Evolutionary conservation across 1,140 invertebrate species (phyloP), one percentile per base, ranked within the genome.

Genomic region (Agrilus planipennis): DNA sequence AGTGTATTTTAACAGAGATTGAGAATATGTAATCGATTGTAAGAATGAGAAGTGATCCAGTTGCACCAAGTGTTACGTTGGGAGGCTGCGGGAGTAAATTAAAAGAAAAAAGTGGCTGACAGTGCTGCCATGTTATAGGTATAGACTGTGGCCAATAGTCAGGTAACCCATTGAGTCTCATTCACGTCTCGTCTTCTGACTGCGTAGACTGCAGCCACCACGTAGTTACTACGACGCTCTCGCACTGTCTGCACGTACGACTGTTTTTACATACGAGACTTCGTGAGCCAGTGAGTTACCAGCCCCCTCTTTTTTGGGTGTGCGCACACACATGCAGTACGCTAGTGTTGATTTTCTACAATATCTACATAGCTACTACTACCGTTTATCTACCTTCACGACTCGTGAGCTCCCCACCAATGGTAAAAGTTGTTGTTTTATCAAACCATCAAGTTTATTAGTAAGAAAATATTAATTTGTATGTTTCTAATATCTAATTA

Each of bases 51-150:
- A n/a, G n/a, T n/a, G n/a, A n/a, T 12, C 30, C 30, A 36, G 34
- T 36, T 36, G 34, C 34, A 36, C 20, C n/a, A n/a, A n/a, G n/a
- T n/a, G n/a, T n/a, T n/a, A n/a, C n/a, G n/a, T n/a, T n/a, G n/a
- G n/a, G n/a, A n/a, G n/a, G n/a, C n/a, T n/a, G n/a, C n/a, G n/a
- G n/a, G n/a, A n/a, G n/a, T n/a, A n/a, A n/a, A 36, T 36, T 21
- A 16, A 36, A 11, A 21, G 34, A 36, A 21, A 22, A 39, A 39
- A 42, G 15, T 51, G 57, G 55, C 54, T 59, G 53, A 55, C 50
- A 49, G 47, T 57, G 45, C 49, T 57, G 54, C 54, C 55, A 60
- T 58, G 51, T 60, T 62, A 61, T 64, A 58, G 60, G 60, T 62
- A 57, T 57, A 60, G 52, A 54, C 51, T 60, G 53, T 58, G 59